A percentile compares a stretch with the other conserved stretches of the same genome.
These are phyloP conservation scores for Acipenser transmontanus DNA, from an alignment of 2,797 vertebrate genomes.

Conservation along the genomic window DNA sequence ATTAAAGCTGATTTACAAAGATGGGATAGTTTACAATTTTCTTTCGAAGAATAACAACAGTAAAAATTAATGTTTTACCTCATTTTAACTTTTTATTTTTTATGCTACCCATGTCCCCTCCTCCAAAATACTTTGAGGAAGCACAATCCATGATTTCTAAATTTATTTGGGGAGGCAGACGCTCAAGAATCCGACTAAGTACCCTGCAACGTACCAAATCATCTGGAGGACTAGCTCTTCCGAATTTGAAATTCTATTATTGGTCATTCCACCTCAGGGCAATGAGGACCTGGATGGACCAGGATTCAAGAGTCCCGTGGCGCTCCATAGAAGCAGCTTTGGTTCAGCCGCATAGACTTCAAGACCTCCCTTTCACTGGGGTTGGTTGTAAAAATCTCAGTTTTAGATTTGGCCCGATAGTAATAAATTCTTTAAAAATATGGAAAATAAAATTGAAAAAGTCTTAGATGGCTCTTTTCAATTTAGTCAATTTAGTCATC, in stretches of 20 bases:
- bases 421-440: too few species aligned
- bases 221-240: constrained; percentile 9
- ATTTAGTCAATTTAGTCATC: too few species aligned
- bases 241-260: constrained; percentile 26
- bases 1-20: constrained; percentile 8
- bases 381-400: background rate
- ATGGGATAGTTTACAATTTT: constrained; percentile 3
- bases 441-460: too few species aligned
- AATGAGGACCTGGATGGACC: constrained; percentile 22
- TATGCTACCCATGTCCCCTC: constrained; percentile 3
- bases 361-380: background rate
- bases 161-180: constrained; percentile 21
- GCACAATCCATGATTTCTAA: constrained; percentile 5
- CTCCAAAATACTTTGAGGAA: constrained; percentile 5
- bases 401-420: too few species aligned
- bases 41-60: constrained; percentile 1
- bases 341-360: constrained; percentile 3
- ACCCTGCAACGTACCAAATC: background rate
- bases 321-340: constrained; percentile 1
- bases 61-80: constrained; percentile 15
- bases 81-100: constrained; percentile 5
- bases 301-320: constrained; percentile 7
- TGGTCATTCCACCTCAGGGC: constrained; percentile 16
- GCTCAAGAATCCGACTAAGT: constrained; percentile 1
- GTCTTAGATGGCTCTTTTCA: too few species aligned